Evolutionary conservation across 2,797 vertebrate genomes (phyloP), one percentile per base, ranked within the genome.

Genomic region (Adelosebastes latens): DNA sequence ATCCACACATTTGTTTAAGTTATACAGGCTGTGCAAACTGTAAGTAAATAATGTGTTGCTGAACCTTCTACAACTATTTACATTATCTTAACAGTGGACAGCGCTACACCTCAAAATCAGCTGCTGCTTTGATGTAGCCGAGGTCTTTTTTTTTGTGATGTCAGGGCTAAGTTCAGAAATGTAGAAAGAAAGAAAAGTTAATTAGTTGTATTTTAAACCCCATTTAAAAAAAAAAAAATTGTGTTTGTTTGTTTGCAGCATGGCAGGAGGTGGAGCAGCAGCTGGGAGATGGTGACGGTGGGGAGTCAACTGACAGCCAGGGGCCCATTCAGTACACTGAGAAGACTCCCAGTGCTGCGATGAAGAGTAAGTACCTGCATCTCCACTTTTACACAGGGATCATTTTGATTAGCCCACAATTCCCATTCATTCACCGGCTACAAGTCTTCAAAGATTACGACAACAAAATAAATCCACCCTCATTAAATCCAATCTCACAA

Each of bases 241-340:
- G 11, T 36, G 34, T 36, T 36, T 82, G 22, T 75, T 11, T 76
- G 59, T 56, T 34, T 80, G 53, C 92, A 99, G 98, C 97, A 32
- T 99, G 98, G 98, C 98, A 98, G 93, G 96, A 98, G 88, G 97
- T 99, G 85, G 96, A 98, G 89, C 97, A 96, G 94, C 96, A 97
- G 90, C 91, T 99, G 91, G 96, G 95, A 3, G 92, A 81, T 68
- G 87, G 93, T 1, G 88, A 61, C 71, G 77, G 63, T 1, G 75
- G 72, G 34, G 86, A 89, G 62, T 63, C 85, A 0, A 65, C 77
- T 16, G 75, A 61, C 65, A 56, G 90, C 82, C 93, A 92, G 0
- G 94, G 95, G 29, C 97, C 97, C 0, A 94, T 98, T 84, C 97
- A 98, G 91, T 99, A 99, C 20, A 74, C 95, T 1, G 98, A 99